Evolutionary conservation across 2,113 vertebrate species (phyloP).

Genomic region (Bujurquina vittata): DNA sequence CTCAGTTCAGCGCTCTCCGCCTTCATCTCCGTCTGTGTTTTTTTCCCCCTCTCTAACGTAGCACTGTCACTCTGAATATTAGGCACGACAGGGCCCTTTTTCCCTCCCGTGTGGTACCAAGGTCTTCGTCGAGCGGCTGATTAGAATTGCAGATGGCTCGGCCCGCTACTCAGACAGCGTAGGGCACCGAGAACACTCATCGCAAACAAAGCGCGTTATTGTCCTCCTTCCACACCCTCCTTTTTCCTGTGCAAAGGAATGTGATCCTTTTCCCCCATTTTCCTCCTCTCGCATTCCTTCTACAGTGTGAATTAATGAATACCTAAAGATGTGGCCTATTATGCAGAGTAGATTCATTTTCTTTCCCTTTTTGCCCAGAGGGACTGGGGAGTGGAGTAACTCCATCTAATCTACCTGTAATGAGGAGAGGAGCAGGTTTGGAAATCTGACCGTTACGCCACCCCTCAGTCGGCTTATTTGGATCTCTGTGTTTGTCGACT

Average conservation of each 20-base stretch:
- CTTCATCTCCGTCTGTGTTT: slow-evolving; percentile 23
- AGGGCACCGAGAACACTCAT: slow-evolving; percentile 31
- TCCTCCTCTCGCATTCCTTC: slow-evolving; percentile 26
- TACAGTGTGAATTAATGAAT: slow-evolving; percentile 65
- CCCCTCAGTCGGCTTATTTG: slow-evolving; percentile 17
- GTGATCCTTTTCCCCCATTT: neutral
- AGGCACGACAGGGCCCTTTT: slow-evolving; percentile 22
- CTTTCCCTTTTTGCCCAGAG: slow-evolving; percentile 12
- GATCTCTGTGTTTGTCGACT: slow-evolving; percentile 3
- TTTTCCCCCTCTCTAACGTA: neutral
- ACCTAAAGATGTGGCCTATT: slow-evolving; percentile 51
- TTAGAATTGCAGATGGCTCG: slow-evolving; percentile 72
- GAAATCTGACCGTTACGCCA: slow-evolving; percentile 5
- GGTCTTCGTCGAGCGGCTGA: slow-evolving; percentile 63
- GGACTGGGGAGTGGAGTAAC: neutral
- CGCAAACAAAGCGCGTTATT: slow-evolving; percentile 58
- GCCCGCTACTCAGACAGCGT: slow-evolving; percentile 37
- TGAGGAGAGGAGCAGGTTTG: slow-evolving; percentile 27
- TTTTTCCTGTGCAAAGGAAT: slow-evolving; percentile 35
- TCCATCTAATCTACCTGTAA: slow-evolving; percentile 52
- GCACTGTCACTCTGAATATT: slow-evolving; percentile 49
- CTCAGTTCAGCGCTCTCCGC: slow-evolving; percentile 26
- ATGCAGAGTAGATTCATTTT: slow-evolving; percentile 40
- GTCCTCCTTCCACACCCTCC: slow-evolving; percentile 19
- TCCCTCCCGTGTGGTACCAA: slow-evolving; percentile 34